Conservation (phyloP, 2,888 invertebrate species). For the Serripes groenlandicus region DNA sequence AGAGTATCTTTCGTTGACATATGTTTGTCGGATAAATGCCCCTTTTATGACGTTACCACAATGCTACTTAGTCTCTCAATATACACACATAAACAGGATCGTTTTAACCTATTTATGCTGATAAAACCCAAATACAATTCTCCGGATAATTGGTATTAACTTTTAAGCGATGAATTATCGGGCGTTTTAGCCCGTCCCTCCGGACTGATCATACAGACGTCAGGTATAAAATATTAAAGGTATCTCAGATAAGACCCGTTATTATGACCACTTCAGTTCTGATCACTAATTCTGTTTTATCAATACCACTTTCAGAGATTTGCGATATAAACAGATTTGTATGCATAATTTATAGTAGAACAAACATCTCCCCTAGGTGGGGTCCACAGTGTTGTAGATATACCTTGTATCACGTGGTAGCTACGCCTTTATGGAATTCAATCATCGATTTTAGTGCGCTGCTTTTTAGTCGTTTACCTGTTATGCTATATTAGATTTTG, state of each 20-base stretch:
- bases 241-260: constrained; percentile 19
- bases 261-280: constrained; percentile 6
- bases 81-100: no score
- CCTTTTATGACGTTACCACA: no score
- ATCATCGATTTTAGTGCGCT: not conserved
- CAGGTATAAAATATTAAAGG: not conserved
- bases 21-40: no score
- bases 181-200: not conserved
- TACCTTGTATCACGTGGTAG: no score
- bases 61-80: no score
- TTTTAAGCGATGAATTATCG: constrained; percentile 17
- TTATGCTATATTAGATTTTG: no score
- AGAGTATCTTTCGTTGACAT: no score
- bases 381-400: no score
- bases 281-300: constrained; percentile 23
- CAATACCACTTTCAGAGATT: constrained; percentile 15
- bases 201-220: constrained; percentile 4
- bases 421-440: no score
- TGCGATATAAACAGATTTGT: constrained; percentile 15
- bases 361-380: no score
- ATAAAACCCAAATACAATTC: constrained; percentile 2
- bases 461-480: constrained; percentile 5
- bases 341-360: not conserved
- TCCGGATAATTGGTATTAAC: constrained; percentile 14
- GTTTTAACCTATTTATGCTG: not conserved